Evolutionary conservation across 2,888 invertebrate genomes (phyloP).

Genomic region (Aporophyla lueneburgensis): DNA sequence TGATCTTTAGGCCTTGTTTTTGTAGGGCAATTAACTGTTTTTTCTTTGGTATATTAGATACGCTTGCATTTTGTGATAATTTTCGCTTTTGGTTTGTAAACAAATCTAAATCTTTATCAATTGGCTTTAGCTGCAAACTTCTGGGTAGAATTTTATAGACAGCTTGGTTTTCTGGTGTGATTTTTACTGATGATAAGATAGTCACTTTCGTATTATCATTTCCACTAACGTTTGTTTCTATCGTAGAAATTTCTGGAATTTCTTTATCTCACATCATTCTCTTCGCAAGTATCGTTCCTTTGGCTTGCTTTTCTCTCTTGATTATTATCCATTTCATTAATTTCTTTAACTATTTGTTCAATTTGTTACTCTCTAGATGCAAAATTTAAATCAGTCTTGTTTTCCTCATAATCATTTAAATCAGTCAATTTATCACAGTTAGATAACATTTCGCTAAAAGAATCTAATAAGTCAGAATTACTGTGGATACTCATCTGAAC

Average conservation of each 20-base stretch:
- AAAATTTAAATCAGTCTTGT: conserved; percentile 1
- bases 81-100: too few relatives aligned
- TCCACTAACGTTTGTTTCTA: too few relatives aligned
- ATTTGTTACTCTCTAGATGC: too few relatives aligned
- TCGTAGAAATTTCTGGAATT: conserved; percentile 11
- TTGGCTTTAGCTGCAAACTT: too few relatives aligned
- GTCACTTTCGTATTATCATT: conserved; percentile 20
- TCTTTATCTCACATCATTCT: neutral
- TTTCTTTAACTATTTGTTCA: too few relatives aligned
- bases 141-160: too few relatives aligned
- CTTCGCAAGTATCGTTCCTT: conserved; percentile 4
- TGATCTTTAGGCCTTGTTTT: neutral
- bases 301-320: neutral
- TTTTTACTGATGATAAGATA: conserved; percentile 12
- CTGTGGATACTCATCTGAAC: conserved; percentile 5
- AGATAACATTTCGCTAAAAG: conserved; percentile 4
- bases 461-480: conserved; percentile 10
- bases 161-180: conserved; percentile 7
- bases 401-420: neutral
- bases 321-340: too few relatives aligned
- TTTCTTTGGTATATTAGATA: conserved; percentile 9
- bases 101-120: too few relatives aligned
- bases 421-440: conserved; percentile 12
- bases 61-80: neutral
- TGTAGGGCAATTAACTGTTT: conserved; percentile 1